These are phyloP conservation scores for Temnothorax longispinosus DNA, from an alignment of 1,140 invertebrate species.

Conservation along the genomic window DNA sequence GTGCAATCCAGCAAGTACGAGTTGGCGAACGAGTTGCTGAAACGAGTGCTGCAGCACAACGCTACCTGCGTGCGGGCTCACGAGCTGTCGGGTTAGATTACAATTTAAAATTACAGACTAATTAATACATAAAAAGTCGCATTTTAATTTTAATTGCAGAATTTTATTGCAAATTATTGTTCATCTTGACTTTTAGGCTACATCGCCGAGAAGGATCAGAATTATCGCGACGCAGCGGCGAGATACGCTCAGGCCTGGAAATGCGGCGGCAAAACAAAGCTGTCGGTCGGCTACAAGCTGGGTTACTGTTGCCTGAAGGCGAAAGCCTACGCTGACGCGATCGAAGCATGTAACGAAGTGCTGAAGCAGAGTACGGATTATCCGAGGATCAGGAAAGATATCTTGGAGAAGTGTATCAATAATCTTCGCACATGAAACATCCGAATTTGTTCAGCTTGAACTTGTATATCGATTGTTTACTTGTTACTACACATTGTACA, in stretches of 20 bases:
- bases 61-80: slow-evolving; percentile 96
- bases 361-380: slow-evolving; percentile 94
- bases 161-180: neutral
- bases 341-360: slow-evolving; percentile 94
- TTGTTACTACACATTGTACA: slow-evolving; percentile 15
- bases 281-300: slow-evolving; percentile 95
- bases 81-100: slow-evolving; percentile 88
- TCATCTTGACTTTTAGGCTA: slow-evolving; percentile 86
- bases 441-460: neutral
- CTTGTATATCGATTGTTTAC: slow-evolving; percentile 26
- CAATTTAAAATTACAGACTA: neutral
- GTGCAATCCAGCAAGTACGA: slow-evolving; percentile 95
- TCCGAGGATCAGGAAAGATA: slow-evolving; percentile 96
- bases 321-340: slow-evolving; percentile 94
- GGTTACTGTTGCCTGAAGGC: slow-evolving; percentile 97
- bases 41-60: slow-evolving; percentile 94
- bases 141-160: neutral
- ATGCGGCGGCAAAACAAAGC: slow-evolving; percentile 92
- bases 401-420: slow-evolving; percentile 96
- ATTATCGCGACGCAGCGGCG: slow-evolving; percentile 93
- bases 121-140: neutral
- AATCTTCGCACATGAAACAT: slow-evolving; percentile 90
- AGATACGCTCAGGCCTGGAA: slow-evolving; percentile 96
- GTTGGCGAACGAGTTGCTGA: slow-evolving; percentile 93
- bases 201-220: slow-evolving; percentile 97